Percentiles rank a stretch among this genome's conserved stretches.
These are phyloP conservation scores for Strigamia transsilvanica DNA, from an alignment of 2,888 invertebrate genomes.

Conservation along the genomic window DNA sequence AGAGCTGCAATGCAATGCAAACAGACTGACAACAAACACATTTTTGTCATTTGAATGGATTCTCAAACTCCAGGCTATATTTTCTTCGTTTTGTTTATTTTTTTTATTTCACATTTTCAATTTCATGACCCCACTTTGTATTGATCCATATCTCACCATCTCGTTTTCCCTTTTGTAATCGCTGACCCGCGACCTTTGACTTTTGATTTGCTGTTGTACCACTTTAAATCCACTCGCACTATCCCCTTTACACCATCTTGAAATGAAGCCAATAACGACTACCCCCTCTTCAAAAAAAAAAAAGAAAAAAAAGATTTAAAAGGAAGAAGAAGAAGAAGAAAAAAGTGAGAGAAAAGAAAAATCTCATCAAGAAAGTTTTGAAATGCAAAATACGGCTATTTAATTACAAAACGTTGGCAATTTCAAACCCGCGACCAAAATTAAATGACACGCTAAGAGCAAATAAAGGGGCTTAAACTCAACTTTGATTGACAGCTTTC, in stretches of 20 bases:
- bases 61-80: too few relatives aligned
- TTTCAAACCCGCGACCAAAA: constrained; percentile 8
- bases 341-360: neutral
- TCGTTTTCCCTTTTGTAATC: neutral
- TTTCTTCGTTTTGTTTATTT: too few relatives aligned
- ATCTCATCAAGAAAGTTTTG: constrained; percentile 8
- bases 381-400: neutral
- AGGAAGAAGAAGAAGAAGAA: neutral
- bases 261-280: neutral
- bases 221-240: neutral
- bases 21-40: too few relatives aligned
- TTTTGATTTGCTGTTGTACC: neutral
- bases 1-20: too few relatives aligned
- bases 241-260: constrained; percentile 2
- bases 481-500: neutral
- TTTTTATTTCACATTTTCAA: neutral
- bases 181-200: constrained; percentile 3
- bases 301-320: neutral
- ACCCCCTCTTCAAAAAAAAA: neutral
- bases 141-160: neutral
- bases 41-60: too few relatives aligned
- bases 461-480: constrained; percentile 1
- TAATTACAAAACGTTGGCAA: neutral
- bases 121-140: neutral
- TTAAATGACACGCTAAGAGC: neutral